A percentile compares a stretch with the other conserved stretches of the same genome.
Conservation (phyloP, 1,140 invertebrate genomes). For the Sminthurinus signatus region DNA sequence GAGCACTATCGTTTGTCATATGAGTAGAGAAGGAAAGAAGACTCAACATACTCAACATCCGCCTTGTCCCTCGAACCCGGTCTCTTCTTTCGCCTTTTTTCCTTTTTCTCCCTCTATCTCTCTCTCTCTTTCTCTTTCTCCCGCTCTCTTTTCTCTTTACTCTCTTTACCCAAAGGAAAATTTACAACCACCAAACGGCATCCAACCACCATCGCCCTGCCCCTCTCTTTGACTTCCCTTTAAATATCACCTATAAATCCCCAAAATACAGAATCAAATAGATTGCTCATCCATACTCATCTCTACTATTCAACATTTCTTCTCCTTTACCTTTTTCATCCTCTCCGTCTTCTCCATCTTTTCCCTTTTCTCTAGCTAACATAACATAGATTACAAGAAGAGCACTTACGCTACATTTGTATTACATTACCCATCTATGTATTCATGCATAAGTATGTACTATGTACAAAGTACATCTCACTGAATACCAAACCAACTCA, state of each 20-base stretch:
- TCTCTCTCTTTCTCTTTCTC: slow-evolving; percentile 16
- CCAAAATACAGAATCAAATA: slow-evolving; percentile 40
- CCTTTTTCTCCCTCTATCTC: slow-evolving; percentile 6
- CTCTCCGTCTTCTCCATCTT: neutral
- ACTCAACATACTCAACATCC: too few relatives aligned
- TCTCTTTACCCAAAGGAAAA: slow-evolving; percentile 38
- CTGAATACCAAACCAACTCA: too few relatives aligned
- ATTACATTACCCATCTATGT: too few relatives aligned
- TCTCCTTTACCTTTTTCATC: neutral
- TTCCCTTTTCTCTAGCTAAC: neutral
- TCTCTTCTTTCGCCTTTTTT: slow-evolving; percentile 26
- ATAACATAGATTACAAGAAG: too few relatives aligned
- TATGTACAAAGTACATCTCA: too few relatives aligned
- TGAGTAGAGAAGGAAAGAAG: slow-evolving; percentile 19
- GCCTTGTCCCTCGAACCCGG: slow-evolving; percentile 33
- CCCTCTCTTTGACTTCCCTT: slow-evolving; percentile 35
- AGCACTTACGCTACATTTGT: too few relatives aligned
- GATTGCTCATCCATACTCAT: slow-evolving; percentile 39
- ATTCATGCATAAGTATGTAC: too few relatives aligned
- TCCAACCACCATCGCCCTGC: slow-evolving; percentile 30
- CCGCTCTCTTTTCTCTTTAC: too few relatives aligned
- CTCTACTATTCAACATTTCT: slow-evolving; percentile 24
- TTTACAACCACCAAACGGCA: slow-evolving; percentile 37
- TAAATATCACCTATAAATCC: slow-evolving; percentile 42
- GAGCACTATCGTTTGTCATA: slow-evolving; percentile 41